These are phyloP conservation scores for Channa striata DNA, from an alignment of 2,797 vertebrate genomes.

Conservation along the genomic window DNA sequence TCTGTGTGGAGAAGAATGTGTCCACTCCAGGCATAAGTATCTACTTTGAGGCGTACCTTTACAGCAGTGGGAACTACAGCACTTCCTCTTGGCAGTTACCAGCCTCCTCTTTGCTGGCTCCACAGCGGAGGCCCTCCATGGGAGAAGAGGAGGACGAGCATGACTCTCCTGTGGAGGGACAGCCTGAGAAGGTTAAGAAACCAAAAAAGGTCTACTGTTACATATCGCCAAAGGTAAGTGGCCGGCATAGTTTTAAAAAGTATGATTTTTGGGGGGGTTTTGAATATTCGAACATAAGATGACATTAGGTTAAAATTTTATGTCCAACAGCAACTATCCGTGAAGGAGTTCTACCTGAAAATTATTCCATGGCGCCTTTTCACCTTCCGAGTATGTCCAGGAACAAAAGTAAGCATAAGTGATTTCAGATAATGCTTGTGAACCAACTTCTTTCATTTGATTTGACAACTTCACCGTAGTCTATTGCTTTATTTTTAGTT, in stretches of 20 bases:
- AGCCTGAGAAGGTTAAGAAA: slow-evolving; percentile 97
- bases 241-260: background rate
- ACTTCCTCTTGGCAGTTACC: slow-evolving; percentile 92
- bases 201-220: slow-evolving; percentile 99
- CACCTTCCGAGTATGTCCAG: slow-evolving; percentile 98
- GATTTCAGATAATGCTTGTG: background rate
- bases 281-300: background rate
- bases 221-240: slow-evolving; percentile 95
- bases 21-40: slow-evolving; percentile 97
- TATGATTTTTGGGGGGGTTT: background rate
- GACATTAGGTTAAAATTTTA: slow-evolving; percentile 9
- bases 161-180: slow-evolving; percentile 93
- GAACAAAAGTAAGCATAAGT: slow-evolving; percentile 91
- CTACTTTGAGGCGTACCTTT: slow-evolving; percentile 99
- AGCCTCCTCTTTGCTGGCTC: slow-evolving; percentile 87
- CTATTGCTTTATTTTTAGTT: slow-evolving; percentile 83
- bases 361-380: slow-evolving; percentile 99
- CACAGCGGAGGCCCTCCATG: slow-evolving; percentile 92
- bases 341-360: slow-evolving; percentile 99
- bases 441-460: background rate
- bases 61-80: slow-evolving; percentile 91
- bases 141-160: slow-evolving; percentile 94
- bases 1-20: slow-evolving; percentile 96
- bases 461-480: background rate
- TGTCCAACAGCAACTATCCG: slow-evolving; percentile 93